These are phyloP conservation scores for Apodemia zela DNA, from an alignment of 2,888 invertebrate genomes.

Conservation along the genomic window DNA sequence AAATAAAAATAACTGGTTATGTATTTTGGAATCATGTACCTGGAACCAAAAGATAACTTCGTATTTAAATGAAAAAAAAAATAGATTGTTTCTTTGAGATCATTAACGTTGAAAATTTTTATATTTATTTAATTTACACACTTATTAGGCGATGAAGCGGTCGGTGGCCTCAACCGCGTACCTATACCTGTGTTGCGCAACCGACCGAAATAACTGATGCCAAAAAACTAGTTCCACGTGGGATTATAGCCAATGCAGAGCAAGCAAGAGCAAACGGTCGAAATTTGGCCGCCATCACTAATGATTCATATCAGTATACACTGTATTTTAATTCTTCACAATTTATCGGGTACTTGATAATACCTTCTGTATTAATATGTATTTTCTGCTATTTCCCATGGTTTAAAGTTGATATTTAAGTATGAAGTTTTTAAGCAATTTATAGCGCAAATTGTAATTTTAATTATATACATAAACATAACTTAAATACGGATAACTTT, in stretches of 20 bases:
- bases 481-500: too few relatives aligned
- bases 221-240: conserved; percentile 73
- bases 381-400: neutral
- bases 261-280: conserved; percentile 4
- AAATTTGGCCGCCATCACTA: conserved; percentile 3
- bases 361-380: neutral
- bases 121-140: conserved; percentile 62
- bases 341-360: neutral
- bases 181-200: conserved; percentile 66
- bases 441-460: too few relatives aligned
- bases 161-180: conserved; percentile 47
- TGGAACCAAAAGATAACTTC: neutral
- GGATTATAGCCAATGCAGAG: conserved; percentile 34
- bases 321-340: conserved; percentile 1
- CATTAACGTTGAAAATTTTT: conserved; percentile 39
- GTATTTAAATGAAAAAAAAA: neutral
- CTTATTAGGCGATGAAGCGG: conserved; percentile 60
- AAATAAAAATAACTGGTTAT: neutral
- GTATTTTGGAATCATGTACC: neutral
- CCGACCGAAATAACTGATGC: conserved; percentile 60
- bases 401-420: neutral
- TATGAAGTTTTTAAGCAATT: neutral
- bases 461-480: too few relatives aligned
- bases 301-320: conserved; percentile 8
- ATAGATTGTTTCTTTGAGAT: conserved; percentile 4